Evolutionary conservation across 2,113 vertebrate genomes (phyloP).

Genomic region (Grallaria varia): DNA sequence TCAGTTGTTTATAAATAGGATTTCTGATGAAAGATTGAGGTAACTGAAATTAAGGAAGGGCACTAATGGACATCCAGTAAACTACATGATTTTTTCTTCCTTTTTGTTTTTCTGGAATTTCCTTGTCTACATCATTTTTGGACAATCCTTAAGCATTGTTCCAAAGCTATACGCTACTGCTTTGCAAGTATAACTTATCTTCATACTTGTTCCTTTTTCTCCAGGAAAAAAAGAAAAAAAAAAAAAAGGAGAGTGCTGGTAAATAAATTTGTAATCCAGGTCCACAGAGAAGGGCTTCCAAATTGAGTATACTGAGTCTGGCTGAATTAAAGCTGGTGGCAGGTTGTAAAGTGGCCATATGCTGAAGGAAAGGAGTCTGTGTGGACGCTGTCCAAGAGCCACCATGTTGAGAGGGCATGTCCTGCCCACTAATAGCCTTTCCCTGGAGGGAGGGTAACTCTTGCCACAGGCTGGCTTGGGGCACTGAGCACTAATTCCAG

Average conservation of each 20-base stretch:
- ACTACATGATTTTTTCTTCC: neutral
- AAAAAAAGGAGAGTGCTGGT: neutral
- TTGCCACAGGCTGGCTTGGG: neutral
- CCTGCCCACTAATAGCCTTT: neutral
- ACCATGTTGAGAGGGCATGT: accelerated
- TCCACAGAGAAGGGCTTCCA: neutral
- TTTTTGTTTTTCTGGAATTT: neutral
- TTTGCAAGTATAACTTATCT: neutral
- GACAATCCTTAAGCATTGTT: neutral
- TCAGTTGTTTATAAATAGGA: neutral
- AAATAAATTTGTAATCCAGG: neutral
- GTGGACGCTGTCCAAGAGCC: neutral
- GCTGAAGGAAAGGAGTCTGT: neutral
- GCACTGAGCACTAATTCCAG: accelerated
- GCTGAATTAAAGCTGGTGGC: neutral
- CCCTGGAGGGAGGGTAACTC: neutral
- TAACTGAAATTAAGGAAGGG: neutral
- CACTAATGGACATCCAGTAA: neutral
- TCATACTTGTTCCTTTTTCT: neutral
- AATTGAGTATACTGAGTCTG: neutral
- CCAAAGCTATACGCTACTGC: neutral
- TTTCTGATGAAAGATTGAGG: neutral
- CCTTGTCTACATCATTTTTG: neutral
- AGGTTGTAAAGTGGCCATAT: neutral
- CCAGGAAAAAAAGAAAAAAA: neutral